Conservation (phyloP, 2,888 invertebrate genomes). For the Acleris holmiana region DNA sequence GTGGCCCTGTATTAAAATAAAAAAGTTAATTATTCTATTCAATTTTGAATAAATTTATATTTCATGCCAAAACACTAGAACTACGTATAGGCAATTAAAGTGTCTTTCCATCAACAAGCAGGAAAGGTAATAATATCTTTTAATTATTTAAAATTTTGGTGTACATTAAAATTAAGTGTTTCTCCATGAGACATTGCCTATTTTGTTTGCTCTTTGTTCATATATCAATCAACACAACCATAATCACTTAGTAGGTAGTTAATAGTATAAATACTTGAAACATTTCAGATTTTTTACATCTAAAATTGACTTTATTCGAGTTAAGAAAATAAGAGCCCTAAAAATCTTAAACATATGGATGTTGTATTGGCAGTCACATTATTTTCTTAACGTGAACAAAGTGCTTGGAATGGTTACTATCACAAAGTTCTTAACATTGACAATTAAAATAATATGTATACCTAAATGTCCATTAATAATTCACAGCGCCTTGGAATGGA, state of each 20-base stretch:
- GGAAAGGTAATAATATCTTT: background rate
- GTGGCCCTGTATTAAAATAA: too few relatives aligned
- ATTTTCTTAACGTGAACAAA: slow-evolving; percentile 28
- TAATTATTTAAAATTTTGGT: background rate
- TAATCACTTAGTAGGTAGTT: slow-evolving; percentile 21
- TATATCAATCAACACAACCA: slow-evolving; percentile 32
- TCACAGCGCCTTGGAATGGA: slow-evolving; percentile 28
- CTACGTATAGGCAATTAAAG: too few relatives aligned
- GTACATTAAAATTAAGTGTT: background rate
- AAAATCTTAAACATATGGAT: slow-evolving; percentile 1
- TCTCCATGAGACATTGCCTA: background rate
- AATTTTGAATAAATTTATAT: too few relatives aligned
- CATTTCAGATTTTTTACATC: slow-evolving; percentile 22
- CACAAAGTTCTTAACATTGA: slow-evolving; percentile 29
- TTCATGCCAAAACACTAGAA: too few relatives aligned
- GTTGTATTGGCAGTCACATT: slow-evolving; percentile 1
- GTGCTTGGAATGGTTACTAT: slow-evolving; percentile 32
- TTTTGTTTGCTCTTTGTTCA: slow-evolving; percentile 4
- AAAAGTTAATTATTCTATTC: too few relatives aligned
- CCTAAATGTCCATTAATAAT: background rate
- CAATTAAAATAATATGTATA: slow-evolving; percentile 4
- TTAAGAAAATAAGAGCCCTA: slow-evolving; percentile 21
- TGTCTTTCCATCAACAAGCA: too few relatives aligned
- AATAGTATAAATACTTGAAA: slow-evolving; percentile 32
- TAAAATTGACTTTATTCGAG: slow-evolving; percentile 20